These are phyloP conservation scores for Ctenopoma kingsleyae DNA, from an alignment of 2,797 vertebrate species.

Conservation along the genomic window DNA sequence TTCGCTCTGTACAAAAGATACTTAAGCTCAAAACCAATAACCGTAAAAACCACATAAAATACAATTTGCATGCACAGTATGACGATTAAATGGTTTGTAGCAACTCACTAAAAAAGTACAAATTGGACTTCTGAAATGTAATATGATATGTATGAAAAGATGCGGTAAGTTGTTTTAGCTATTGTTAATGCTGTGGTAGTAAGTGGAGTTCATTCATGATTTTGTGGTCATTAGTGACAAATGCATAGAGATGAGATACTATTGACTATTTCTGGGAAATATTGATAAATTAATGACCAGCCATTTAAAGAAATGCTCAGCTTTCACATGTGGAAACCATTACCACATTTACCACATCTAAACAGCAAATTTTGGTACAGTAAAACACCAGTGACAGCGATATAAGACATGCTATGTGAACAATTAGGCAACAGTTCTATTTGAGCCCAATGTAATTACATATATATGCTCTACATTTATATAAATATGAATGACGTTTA, in stretches of 20 bases:
- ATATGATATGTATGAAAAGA: not conserved
- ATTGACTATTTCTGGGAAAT: slow-evolving; percentile 37
- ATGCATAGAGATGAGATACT: slow-evolving; percentile 31
- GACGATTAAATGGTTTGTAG: not conserved
- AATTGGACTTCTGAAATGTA: not conserved
- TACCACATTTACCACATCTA: slow-evolving; percentile 14
- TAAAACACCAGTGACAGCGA: not conserved
- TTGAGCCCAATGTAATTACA: not conserved
- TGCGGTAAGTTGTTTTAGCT: slow-evolving; percentile 18
- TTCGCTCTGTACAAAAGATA: slow-evolving; percentile 15
- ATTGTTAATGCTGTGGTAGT: slow-evolving; percentile 21
- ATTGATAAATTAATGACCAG: slow-evolving; percentile 27
- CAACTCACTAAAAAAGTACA: not conserved
- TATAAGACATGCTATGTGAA: not conserved
- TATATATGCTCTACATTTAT: not conserved
- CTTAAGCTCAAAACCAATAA: slow-evolving; percentile 28
- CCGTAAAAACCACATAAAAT: slow-evolving; percentile 1
- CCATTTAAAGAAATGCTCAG: slow-evolving; percentile 29
- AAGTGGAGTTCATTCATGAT: slow-evolving; percentile 39
- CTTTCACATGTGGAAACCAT: slow-evolving; percentile 29
- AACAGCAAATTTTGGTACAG: not conserved
- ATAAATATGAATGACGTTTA: not conserved
- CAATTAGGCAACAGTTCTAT: not conserved
- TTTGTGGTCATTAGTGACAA: slow-evolving; percentile 27
- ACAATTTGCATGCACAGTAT: slow-evolving; percentile 8